A percentile compares a stretch with the other conserved stretches of the same genome.
Evolutionary conservation across 1,140 invertebrate species (phyloP).

Genomic region (Piezodorus guildinii): DNA sequence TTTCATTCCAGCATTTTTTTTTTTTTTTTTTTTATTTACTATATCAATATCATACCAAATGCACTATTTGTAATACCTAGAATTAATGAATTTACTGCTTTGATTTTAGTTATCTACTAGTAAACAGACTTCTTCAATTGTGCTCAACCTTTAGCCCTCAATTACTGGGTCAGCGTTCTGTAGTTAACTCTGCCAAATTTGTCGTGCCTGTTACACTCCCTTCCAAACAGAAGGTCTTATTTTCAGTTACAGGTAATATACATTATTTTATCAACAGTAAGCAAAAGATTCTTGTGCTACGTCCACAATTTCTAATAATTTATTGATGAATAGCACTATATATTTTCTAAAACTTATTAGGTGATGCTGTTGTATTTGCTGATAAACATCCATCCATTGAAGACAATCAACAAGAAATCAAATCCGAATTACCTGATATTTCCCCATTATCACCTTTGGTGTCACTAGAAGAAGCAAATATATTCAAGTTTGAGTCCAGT

Average conservation of each 20-base stretch:
- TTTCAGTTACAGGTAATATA: neutral
- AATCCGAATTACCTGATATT: neutral
- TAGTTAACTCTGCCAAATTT: neutral
- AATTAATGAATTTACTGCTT: too few species aligned
- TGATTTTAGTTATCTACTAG: constrained; percentile 49
- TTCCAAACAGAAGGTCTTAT: neutral
- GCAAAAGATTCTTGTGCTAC: too few species aligned
- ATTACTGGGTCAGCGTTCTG: constrained; percentile 31
- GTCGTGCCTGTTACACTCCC: neutral
- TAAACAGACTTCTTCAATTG: constrained; percentile 56
- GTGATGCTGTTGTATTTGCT: neutral
- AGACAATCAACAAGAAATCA: neutral
- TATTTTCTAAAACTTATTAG: neutral
- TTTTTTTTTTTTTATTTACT: too few species aligned
- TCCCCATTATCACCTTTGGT: neutral
- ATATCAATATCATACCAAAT: too few species aligned
- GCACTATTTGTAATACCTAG: too few species aligned
- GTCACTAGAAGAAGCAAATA: neutral
- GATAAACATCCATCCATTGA: neutral
- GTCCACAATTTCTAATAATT: too few species aligned
- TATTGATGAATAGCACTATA: too few species aligned
- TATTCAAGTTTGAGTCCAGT: neutral
- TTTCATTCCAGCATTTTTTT: neutral
- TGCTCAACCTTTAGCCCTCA: constrained; percentile 45
- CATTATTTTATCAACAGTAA: neutral